A percentile compares a stretch with the other conserved stretches of the same genome.
These are phyloP conservation scores for Ceratosolen fusciceps DNA, from an alignment of 1,140 invertebrate genomes.

Conservation along the genomic window DNA sequence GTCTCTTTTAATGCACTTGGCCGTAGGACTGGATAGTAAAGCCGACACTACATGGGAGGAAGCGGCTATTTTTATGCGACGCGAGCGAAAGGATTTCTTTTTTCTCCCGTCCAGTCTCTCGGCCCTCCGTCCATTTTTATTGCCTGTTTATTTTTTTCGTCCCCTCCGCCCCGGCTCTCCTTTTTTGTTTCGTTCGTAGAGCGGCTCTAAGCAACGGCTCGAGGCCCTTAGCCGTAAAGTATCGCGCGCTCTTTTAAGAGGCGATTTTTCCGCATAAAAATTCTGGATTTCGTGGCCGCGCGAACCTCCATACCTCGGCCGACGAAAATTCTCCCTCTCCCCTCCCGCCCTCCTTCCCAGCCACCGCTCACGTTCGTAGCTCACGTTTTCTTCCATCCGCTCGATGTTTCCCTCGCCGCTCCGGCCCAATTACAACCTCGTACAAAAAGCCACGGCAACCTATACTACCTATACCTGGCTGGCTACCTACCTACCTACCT, in stretches of 20 bases:
- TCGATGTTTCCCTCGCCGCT: too few species aligned
- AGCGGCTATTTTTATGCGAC: constrained; percentile 17
- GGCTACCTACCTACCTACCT: too few species aligned
- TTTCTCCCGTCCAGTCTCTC: background rate
- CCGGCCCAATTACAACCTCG: too few species aligned
- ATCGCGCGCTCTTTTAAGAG: background rate
- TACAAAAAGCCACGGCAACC: too few species aligned
- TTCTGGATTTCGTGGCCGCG: background rate
- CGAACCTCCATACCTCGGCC: background rate
- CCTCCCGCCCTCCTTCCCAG: too few species aligned
- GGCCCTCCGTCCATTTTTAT: constrained; percentile 29
- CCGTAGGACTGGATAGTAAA: background rate
- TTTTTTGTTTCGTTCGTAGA: too few species aligned
- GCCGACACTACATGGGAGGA: background rate
- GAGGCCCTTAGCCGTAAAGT: background rate
- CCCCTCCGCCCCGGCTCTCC: too few species aligned
- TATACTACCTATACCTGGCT: too few species aligned
- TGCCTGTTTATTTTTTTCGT: constrained; percentile 14
- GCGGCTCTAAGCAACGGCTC: too few species aligned
- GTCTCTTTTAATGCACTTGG: constrained; percentile 29
- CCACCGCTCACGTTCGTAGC: too few species aligned
- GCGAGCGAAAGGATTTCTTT: background rate
- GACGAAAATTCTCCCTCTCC: background rate
- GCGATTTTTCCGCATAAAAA: constrained; percentile 12
- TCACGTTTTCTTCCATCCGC: too few species aligned